These are phyloP conservation scores for Hylaea fasciaria DNA, from an alignment of 2,888 invertebrate genomes.

Conservation along the genomic window DNA sequence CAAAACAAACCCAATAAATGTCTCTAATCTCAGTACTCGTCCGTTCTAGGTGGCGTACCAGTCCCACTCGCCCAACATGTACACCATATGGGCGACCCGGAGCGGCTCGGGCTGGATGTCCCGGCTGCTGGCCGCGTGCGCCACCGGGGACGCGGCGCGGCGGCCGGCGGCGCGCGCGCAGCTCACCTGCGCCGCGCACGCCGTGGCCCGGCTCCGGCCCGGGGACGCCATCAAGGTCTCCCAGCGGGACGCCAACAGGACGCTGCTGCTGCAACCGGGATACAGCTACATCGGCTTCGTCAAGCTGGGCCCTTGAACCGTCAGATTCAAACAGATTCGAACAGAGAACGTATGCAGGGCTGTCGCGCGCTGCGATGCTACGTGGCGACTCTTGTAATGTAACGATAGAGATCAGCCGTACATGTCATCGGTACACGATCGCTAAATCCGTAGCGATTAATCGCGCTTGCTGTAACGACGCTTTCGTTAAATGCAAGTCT, in stretches of 20 bases:
- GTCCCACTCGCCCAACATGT: conserved; percentile 70
- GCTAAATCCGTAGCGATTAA: too few species aligned
- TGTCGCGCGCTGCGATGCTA: too few species aligned
- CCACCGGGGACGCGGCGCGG: conserved; percentile 66
- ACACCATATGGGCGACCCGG: conserved; percentile 68
- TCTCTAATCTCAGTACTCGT: not conserved
- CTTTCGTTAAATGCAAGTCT: too few species aligned
- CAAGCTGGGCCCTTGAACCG: conserved; percentile 67
- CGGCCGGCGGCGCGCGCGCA: conserved; percentile 64
- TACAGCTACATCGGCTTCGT: conserved; percentile 75
- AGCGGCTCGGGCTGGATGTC: conserved; percentile 42
- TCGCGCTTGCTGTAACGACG: too few species aligned
- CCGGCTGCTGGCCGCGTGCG: conserved; percentile 64
- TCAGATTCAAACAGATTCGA: too few species aligned
- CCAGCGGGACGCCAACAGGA: conserved; percentile 72
- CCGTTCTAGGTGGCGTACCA: conserved; percentile 73
- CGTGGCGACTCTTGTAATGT: too few species aligned
- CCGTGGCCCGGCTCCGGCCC: conserved; percentile 63
- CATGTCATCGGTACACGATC: too few species aligned
- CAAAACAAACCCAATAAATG: too few species aligned
- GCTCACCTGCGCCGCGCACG: conserved; percentile 73
- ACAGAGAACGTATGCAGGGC: too few species aligned
- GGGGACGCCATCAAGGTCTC: conserved; percentile 70
- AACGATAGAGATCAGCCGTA: too few species aligned
- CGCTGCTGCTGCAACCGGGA: conserved; percentile 69